These are phyloP conservation scores for Melanerpes formicivorus DNA, from an alignment of 2,113 vertebrate genomes.

Conservation along the genomic window DNA sequence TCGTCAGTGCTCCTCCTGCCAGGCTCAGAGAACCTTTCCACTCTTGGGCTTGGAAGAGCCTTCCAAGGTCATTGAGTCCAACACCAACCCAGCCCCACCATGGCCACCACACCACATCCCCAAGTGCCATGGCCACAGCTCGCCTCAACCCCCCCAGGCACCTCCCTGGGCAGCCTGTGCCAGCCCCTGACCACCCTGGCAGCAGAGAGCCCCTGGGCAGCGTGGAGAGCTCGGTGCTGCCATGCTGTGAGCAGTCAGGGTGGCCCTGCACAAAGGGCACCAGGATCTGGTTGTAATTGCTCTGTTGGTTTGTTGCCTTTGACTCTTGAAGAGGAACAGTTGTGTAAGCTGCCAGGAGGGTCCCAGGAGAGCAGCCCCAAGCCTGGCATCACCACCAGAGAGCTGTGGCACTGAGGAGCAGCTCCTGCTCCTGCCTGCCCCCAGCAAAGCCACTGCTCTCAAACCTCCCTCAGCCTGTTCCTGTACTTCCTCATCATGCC, in stretches of 20 bases:
- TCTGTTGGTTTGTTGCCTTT: background rate
- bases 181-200: background rate
- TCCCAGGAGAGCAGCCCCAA: background rate
- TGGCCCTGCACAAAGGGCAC: background rate
- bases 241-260: background rate
- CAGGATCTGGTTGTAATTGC: background rate
- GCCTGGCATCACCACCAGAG: background rate
- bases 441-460: conserved; percentile 42
- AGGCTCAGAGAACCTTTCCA: too few relatives aligned
- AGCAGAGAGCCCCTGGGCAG: background rate
- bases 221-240: background rate
- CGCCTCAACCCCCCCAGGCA: background rate
- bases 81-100: too few relatives aligned
- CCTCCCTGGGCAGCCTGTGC: too few relatives aligned
- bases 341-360: background rate
- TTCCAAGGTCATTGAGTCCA: too few relatives aligned
- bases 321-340: background rate
- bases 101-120: too few relatives aligned
- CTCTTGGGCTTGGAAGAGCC: too few relatives aligned
- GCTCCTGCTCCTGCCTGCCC: conserved; percentile 32
- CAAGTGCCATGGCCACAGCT: background rate
- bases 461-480: conserved; percentile 13
- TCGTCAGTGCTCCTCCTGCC: too few relatives aligned
- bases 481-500: conserved; percentile 32
- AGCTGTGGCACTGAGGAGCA: accelerated